These are phyloP conservation scores for Ptychoptera albimana DNA, from an alignment of 2,888 invertebrate species.

Conservation along the genomic window DNA sequence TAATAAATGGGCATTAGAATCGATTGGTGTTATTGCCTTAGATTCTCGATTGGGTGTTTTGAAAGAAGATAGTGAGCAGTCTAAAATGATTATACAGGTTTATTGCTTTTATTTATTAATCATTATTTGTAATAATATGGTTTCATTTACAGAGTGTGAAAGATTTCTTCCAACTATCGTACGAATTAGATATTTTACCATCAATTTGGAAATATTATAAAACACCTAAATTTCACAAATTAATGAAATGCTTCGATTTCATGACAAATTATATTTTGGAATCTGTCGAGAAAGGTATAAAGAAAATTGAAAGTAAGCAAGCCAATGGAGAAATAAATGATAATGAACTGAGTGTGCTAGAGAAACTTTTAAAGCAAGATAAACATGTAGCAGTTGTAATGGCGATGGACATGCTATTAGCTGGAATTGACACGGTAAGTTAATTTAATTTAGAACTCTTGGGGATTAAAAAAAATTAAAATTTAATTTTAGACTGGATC, in stretches of 20 bases:
- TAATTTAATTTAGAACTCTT: background rate
- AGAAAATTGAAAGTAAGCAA: conserved; percentile 16
- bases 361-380: conserved; percentile 44
- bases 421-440: conserved; percentile 55
- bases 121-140: no score
- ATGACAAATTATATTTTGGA: conserved; percentile 18
- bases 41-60: conserved; percentile 24
- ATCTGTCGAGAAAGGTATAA: conserved; percentile 24
- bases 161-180: conserved; percentile 8
- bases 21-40: conserved; percentile 28
- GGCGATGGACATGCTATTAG: conserved; percentile 52
- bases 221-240: conserved; percentile 19
- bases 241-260: conserved; percentile 16
- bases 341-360: conserved; percentile 41
- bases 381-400: conserved; percentile 45
- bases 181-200: conserved; percentile 21
- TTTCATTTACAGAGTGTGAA: background rate
- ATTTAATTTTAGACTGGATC: conserved; percentile 9
- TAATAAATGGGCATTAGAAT: conserved; percentile 41
- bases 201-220: conserved; percentile 20
- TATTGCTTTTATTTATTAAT: no score
- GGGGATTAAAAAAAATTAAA: conserved; percentile 11
- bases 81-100: background rate
- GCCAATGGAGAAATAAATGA: conserved; percentile 26
- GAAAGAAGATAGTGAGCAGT: conserved; percentile 7